Evolutionary conservation across 1,140 invertebrate genomes (phyloP).

Genomic region (Heliconius nattereri): DNA sequence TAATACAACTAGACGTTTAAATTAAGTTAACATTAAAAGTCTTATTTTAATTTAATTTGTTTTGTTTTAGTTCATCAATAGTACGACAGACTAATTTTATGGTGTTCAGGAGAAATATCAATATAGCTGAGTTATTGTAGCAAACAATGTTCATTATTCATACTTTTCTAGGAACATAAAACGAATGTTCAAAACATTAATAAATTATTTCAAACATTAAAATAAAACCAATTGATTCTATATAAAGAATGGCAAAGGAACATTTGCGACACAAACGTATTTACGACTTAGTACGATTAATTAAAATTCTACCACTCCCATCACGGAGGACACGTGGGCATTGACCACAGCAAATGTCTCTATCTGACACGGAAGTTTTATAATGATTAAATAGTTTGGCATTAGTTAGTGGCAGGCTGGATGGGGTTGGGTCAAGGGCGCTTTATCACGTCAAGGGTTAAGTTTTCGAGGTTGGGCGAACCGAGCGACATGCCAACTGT

Average conservation of each 20-base stretch:
- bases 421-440: conserved; percentile 35
- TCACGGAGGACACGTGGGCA: conserved; percentile 15
- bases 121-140: not conserved
- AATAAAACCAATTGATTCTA: not conserved
- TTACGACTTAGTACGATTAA: not conserved
- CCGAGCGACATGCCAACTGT: conserved; percentile 20
- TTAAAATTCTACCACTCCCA: conserved; percentile 18
- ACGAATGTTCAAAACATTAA: no score
- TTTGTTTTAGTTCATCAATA: not conserved
- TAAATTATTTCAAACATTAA: no score
- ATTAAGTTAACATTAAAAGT: conserved; percentile 4
- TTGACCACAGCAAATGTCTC: conserved; percentile 23
- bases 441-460: conserved; percentile 31
- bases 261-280: not conserved
- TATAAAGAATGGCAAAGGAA: not conserved
- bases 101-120: not conserved
- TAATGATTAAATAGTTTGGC: conserved; percentile 38
- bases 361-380: conserved; percentile 41
- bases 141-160: not conserved
- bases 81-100: not conserved
- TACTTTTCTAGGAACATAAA: no score
- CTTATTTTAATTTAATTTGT: not conserved
- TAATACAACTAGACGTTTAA: not conserved
- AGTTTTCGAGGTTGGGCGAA: conserved; percentile 24
- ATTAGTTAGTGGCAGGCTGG: conserved; percentile 16